Evolutionary conservation across 2,113 vertebrate genomes (phyloP), one percentile per base, ranked within the genome.

Genomic region (Hyperoodon ampullatus): DNA sequence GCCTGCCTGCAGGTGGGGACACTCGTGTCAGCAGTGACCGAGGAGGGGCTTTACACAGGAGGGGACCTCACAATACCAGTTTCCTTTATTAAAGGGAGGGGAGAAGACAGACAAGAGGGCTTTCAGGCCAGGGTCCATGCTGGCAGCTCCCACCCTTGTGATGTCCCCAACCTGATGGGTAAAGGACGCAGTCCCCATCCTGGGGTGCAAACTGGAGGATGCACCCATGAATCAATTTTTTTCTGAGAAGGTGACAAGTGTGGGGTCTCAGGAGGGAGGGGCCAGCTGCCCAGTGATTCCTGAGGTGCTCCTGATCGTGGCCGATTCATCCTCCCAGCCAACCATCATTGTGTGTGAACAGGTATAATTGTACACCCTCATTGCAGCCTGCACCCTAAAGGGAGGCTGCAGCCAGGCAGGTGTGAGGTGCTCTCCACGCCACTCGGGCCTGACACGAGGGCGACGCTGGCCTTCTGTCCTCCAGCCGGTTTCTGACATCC

Each of bases 201-300:
- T 50, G 24, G 16, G 28, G 6, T 42, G 18, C 35, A 35, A 71
- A 42, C 60, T 58, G 35, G 28, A 66, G 68, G 70, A 21, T 14
- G n/a, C 0, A 1, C 14, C 5, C 7, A 5, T 26, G 70, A 71
- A 33, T 82, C 19, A 7, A 14, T 80, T 88, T 80, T 80, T 58
- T 72, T 18, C 85, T 93, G 93, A 90, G 87, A 96, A 93, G 81
- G 33, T 68, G 81, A 80, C 71, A 77, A 12, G 10, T 26, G 3
- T 11, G 6, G 61, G 53, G 5, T 55, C 47, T 35, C 8, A 30
- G n/a, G 50, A 42, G 10, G 23, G 26, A 50, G 15, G 13, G 42
- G 8, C 2, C 16, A 72, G 44, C 8, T 26, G 5, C 60, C 21
- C 14, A 47, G 35, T 0, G 1, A 15, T 58, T 74, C 72, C 24